Evolutionary conservation across 2,888 invertebrate genomes (phyloP), one percentile per base, ranked within the genome.

Genomic region (Epinotia brunnichana): DNA sequence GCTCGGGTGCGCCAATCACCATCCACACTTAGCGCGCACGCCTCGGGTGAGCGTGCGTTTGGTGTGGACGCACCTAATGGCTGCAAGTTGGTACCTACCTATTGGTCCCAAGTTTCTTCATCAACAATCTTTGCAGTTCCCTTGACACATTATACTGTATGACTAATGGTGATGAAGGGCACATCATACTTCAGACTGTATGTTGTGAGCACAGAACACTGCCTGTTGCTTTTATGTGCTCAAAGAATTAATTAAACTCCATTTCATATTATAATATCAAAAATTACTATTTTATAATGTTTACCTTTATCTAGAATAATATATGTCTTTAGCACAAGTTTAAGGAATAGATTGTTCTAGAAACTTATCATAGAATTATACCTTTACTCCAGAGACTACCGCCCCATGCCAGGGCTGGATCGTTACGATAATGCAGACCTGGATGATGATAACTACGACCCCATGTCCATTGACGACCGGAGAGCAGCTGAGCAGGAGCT

Each of bases 351-450:
- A 35, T 35, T 9, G 9, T 9, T 35, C 9, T 35, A 35, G 35
- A 35, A 35, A 35, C 35, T 35, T 35, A 35, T 29, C 29, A 24
- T 24, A 2, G 24, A 35, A 35, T 35, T 35, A 35, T 35, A 9
- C 9, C 35, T 35, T n/a, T 51, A 56, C 75, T 69, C 17, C 85
- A 98, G 98, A 77, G 99, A 99, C 91, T 99, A 99, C 90, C 98
- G 98, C 3, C 96, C 97, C 2, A 98, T 99, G 95, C 98, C 99
- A 51, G 98, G 96, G 48, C 91, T 99, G 83, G 99, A 99, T 92
- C 95, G 95, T 35, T 99, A 99, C 85, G 99, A 99, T 87, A 94
- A 95, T 0, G 96, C 96, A 74, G 95, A 96, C 77, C 87, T 99
- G 79, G 99, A 99, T 84, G 95, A 95, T 73, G 96, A 95, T 3